A percentile compares a stretch with the other conserved stretches of the same genome.
phyloP scores from a whole-genome alignment of 2,113 vertebrate genomes.

The Ceyx margarethae region DNA sequence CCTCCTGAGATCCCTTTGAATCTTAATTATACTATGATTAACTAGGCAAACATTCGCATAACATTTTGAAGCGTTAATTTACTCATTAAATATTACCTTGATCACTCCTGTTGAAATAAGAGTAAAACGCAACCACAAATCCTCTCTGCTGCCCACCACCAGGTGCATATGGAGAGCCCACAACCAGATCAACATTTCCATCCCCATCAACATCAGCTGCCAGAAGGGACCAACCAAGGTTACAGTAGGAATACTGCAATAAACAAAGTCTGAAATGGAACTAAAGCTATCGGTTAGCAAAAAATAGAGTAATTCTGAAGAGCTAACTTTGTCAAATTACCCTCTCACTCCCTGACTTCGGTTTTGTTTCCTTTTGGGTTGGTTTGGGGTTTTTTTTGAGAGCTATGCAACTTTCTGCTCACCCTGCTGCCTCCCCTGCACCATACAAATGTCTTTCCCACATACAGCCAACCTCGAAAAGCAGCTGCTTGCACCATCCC shows the following conservation, averaged over 20 bases:
- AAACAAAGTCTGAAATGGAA: background rate
- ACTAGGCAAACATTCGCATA: background rate
- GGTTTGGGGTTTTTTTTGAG: background rate
- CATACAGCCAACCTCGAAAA: background rate
- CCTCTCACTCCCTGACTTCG: background rate
- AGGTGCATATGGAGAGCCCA: conserved; percentile 76
- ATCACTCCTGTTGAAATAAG: conserved; percentile 13
- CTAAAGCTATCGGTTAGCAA: background rate
- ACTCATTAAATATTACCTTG: conserved; percentile 59
- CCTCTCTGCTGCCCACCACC: conserved; percentile 76
- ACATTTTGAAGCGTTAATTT: background rate
- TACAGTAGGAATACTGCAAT: conserved; percentile 76
- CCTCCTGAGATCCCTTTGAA: background rate
- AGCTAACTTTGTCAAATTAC: background rate
- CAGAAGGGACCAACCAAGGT: conserved; percentile 79
- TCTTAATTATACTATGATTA: background rate
- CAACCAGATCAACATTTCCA: conserved; percentile 68
- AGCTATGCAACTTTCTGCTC: background rate
- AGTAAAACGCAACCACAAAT: conserved; percentile 73
- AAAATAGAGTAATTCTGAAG: background rate
- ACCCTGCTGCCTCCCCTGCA: background rate
- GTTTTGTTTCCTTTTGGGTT: background rate
- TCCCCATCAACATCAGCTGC: conserved; percentile 73
- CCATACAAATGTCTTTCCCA: background rate
- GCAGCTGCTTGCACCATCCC: background rate